Evolutionary conservation across 2,888 invertebrate genomes (phyloP), one percentile per base, ranked within the genome.

Genomic region (Baccha elongata): DNA sequence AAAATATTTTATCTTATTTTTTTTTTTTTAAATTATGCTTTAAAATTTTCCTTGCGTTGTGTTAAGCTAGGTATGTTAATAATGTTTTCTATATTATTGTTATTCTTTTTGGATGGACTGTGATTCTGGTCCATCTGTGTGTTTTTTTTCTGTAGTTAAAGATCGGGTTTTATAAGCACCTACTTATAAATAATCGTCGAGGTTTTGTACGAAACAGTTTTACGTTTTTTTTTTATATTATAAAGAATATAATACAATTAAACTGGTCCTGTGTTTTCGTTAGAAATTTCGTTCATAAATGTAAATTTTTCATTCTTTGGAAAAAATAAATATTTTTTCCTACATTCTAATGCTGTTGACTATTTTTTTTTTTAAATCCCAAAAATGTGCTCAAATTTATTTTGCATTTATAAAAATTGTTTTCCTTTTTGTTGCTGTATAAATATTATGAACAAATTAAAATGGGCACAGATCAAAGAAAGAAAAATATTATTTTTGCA

Each of bases 231-330:
- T 67, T 68, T 83, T 83, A 73, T 83, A 78, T 83, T 83, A 83
- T 83, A 78, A 83, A 68, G 52, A 83, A 83, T 83, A 83, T 73
- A 83, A 83, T 83, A 83, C 78, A 83, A 83, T 68, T 76, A 19
- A 60, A 68, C 83, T 83, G 83, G 83, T 83, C 83, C 83, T 73
- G 67, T 83, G 78, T 78, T 83, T 83, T 83, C 83, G 78, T 48
- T 83, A 69, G 67, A 78, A 68, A 64, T 73, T 78, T 72, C 48
- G 15, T 15, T 58, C 73, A 75, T 60, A 76, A 71, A 78, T 75
- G 42, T 37, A 3, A 5, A 37, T 37, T 53, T 48, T 72, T 55
- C 76, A 35, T 76, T 76, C 80, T 50, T 81, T 37, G 40, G 13
- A 75, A 71, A 65, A 19, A n/a, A 29, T 15, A 7, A 32, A 32